Conservation (phyloP, 2,888 invertebrate species). For the Argyresthia goedartella region DNA sequence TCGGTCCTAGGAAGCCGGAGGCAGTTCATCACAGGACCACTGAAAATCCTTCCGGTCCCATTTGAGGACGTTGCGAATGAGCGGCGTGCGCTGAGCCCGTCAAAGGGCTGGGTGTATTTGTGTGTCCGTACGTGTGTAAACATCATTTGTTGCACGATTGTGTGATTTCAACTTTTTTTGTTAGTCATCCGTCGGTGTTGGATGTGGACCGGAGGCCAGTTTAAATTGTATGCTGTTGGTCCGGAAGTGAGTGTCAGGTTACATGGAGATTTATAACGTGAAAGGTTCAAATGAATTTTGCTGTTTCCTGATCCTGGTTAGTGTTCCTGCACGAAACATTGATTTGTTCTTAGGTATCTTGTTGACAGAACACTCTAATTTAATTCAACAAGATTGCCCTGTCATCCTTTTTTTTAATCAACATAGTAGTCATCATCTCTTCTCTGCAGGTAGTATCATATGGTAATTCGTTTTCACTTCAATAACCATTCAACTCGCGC, state of each 20-base stretch:
- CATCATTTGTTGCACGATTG: constrained; percentile 41
- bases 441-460: no score
- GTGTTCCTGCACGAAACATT: no score
- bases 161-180: constrained; percentile 37
- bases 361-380: no score
- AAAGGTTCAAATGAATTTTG: no score
- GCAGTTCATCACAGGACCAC: constrained; percentile 23
- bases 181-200: constrained; percentile 24
- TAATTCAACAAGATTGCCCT: no score
- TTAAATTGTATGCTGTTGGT: constrained; percentile 20
- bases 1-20: constrained; percentile 18
- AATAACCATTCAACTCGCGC: no score
- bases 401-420: no score
- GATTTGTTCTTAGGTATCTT: no score
- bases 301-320: no score
- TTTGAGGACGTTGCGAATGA: constrained; percentile 33
- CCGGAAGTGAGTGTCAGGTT: constrained; percentile 26
- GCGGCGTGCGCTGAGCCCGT: constrained; percentile 33
- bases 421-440: no score
- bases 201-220: constrained; percentile 5
- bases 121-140: constrained; percentile 43
- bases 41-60: constrained; percentile 57
- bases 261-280: neutral
- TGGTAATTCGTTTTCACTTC: no score
- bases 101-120: constrained; percentile 45